Base-by-base conservation (phyloP, 2,113 vertebrate genomes). In the Lamprologus callipterus region DNA sequence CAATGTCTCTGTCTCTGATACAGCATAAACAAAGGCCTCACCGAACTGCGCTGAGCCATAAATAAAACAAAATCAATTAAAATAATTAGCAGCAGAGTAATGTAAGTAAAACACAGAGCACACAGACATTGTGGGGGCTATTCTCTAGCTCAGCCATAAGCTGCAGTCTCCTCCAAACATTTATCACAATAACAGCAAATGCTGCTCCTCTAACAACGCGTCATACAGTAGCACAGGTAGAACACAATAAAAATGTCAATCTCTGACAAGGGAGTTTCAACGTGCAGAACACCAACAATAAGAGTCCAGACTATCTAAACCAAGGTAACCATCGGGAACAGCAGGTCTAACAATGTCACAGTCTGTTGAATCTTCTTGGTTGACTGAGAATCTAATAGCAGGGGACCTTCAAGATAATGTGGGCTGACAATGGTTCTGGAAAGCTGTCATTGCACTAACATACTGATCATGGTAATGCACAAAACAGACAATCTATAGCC, bases 81-180 rank as follows among this genome's bases (percentile, higher is more conserved):
- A 90, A 87, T 45, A 93, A 90, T 95, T 86, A 89, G 84, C 82
- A 75, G 84, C 85, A 91, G 81, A 91, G 87, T 83, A 84, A 93
- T 88, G 89, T 68, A 75, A 88, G 92, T 92, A 89, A 94, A 93
- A 93, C 92, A 93, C 89, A 54, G 93, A 92, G 90, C 88, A 92
- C 90, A 92, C 82, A 85, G 88, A 94, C 84, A 88, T 58, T 28
- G 85, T 58, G 68, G 55, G 73, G 85, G 73, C 85, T 83, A 68
- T 21, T 91, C 58, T 21, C 75, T 75, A 58, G 40, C 87, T 83
- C 84, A 26, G 80, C 60, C 78, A 70, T 23, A 23, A 84, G 80
- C 73, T 83, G 84, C 85, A 60, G 54, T 80, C 89, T 47, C 49
- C 54, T 92, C 82, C n/a, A 8, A 6, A 13, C 35, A 88, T 79